phyloP scores from a whole-genome alignment of 2,113 vertebrate species.

The Austrofundulus limnaeus region DNA sequence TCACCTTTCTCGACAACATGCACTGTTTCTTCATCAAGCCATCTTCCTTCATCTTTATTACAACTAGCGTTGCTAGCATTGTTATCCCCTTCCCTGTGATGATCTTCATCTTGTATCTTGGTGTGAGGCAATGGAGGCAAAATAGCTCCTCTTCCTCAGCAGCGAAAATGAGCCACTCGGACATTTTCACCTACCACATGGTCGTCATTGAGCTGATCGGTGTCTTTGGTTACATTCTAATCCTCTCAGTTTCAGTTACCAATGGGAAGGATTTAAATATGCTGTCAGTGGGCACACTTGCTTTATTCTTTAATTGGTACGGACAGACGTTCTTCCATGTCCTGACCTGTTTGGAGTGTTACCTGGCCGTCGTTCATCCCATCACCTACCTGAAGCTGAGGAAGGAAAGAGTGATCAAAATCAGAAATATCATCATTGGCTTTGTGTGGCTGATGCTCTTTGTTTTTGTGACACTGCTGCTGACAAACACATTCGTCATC shows the following conservation, averaged over 20 bases:
- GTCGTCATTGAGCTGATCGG: background rate
- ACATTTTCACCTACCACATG: background rate
- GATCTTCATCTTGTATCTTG: background rate
- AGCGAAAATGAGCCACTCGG: background rate
- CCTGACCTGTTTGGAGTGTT: background rate
- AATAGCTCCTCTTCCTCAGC: background rate
- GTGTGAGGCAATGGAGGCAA: background rate
- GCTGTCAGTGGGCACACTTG: background rate
- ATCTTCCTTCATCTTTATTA: background rate
- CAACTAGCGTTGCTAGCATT: background rate
- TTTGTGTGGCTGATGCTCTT: background rate
- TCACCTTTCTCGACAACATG: background rate
- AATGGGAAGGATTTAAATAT: background rate
- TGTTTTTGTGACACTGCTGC: background rate
- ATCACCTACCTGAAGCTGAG: constrained; percentile 22
- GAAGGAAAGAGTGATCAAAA: background rate
- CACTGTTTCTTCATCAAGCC: background rate
- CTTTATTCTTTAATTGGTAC: background rate
- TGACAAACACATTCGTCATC: background rate
- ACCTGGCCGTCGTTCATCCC: constrained; percentile 2
- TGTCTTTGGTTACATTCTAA: background rate
- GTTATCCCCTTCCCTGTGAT: background rate
- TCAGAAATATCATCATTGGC: constrained; percentile 1
- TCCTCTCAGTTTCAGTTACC: background rate
- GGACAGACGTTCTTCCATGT: background rate